These are phyloP conservation scores for Trematocara stigmaticum DNA, from an alignment of 2,113 vertebrate species.

Conservation along the genomic window DNA sequence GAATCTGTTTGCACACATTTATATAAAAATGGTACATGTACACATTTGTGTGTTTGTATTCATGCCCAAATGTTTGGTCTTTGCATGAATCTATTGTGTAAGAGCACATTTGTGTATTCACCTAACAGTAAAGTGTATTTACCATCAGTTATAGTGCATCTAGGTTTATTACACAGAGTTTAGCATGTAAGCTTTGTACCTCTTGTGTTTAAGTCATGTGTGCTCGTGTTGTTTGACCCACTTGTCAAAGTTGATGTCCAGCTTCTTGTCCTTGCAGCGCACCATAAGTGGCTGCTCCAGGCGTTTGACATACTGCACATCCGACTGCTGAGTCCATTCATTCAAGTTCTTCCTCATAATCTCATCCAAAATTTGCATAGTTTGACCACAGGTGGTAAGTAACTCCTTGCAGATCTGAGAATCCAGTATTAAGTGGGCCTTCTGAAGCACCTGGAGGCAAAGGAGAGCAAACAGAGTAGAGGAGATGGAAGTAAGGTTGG, in stretches of 20 bases:
- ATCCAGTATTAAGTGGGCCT: constrained; percentile 71
- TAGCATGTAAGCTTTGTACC: background rate
- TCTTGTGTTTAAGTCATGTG: background rate
- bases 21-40: rapidly evolving
- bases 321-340: constrained; percentile 79
- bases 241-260: constrained; percentile 86
- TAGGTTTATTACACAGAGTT: background rate
- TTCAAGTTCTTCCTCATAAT: constrained; percentile 74
- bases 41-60: background rate
- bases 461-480: background rate
- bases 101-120: background rate
- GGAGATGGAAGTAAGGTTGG: background rate
- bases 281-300: constrained; percentile 78
- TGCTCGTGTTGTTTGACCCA: constrained; percentile 34
- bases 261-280: constrained; percentile 66
- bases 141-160: background rate
- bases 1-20: background rate
- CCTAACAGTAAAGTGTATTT: background rate
- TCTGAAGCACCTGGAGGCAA: constrained; percentile 67
- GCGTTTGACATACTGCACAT: constrained; percentile 66
- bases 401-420: constrained; percentile 66
- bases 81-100: background rate
- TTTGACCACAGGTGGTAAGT: constrained; percentile 56
- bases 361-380: constrained; percentile 76
- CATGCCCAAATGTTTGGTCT: background rate